These are phyloP conservation scores for Dryocosmus kuriphilus DNA, from an alignment of 2,888 invertebrate genomes.

Conservation along the genomic window DNA sequence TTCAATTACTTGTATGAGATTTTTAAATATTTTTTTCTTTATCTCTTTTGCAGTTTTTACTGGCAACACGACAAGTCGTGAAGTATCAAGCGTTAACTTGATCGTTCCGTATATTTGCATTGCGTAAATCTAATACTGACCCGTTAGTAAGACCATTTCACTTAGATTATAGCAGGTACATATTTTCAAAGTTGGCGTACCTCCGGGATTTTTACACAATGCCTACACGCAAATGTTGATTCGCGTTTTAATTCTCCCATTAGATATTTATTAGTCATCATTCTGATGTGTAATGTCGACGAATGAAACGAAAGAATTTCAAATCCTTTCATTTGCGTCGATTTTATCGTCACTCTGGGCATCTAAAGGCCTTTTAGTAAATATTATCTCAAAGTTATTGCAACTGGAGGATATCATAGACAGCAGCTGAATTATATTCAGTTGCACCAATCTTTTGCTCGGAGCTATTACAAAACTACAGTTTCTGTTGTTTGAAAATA, in stretches of 20 bases:
- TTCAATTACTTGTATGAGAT: slow-evolving; percentile 38
- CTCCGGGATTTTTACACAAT: slow-evolving; percentile 7
- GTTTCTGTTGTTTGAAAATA: not conserved
- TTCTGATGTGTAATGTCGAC: not conserved
- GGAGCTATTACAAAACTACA: not conserved
- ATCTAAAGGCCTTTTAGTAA: slow-evolving; percentile 8
- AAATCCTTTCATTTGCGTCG: slow-evolving; percentile 21
- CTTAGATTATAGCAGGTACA: not conserved
- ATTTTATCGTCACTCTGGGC: not conserved
- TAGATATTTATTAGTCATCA: slow-evolving; percentile 1
- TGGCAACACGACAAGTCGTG: not conserved
- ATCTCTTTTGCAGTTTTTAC: slow-evolving; percentile 6
- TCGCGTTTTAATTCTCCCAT: not conserved
- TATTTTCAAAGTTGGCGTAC: not conserved
- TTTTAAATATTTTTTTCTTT: slow-evolving; percentile 5
- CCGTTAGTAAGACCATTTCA: not conserved
- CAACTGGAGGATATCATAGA: slow-evolving; percentile 13
- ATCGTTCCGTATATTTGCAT: slow-evolving; percentile 4
- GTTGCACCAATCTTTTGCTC: slow-evolving; percentile 23
- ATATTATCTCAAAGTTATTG: slow-evolving; percentile 17
- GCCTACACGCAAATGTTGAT: not conserved
- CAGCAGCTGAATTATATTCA: slow-evolving; percentile 15
- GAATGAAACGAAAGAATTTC: not conserved
- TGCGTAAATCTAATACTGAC: slow-evolving; percentile 5
- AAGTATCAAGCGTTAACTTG: slow-evolving; percentile 11